phyloP scores from a whole-genome alignment of 2,888 invertebrate species.

The Ormyrus thymus region DNA sequence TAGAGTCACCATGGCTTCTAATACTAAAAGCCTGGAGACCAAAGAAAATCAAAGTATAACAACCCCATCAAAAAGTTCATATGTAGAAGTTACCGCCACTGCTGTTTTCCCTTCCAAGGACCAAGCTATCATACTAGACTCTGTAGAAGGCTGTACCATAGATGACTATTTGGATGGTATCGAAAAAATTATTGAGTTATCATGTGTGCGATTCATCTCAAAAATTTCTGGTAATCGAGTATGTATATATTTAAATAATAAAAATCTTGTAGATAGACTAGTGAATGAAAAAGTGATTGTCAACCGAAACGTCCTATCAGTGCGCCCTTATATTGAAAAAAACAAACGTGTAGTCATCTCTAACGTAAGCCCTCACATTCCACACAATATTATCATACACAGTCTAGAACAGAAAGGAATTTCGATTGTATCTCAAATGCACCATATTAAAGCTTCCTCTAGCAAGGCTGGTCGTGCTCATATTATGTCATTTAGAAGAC shows the following conservation, averaged over 20 bases:
- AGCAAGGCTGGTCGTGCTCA: constrained; percentile 3
- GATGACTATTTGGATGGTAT: constrained; percentile 18
- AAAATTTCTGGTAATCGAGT: constrained; percentile 12
- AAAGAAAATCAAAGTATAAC: too few species aligned
- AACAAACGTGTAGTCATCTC: too few species aligned
- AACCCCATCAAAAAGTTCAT: too few species aligned
- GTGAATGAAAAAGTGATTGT: background rate
- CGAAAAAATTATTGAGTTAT: constrained; percentile 8
- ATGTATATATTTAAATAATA: too few species aligned
- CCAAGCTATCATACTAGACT: constrained; percentile 7
- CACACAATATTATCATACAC: background rate
- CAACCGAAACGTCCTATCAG: background rate
- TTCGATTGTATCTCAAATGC: background rate
- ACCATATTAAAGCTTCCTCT: constrained; percentile 6
- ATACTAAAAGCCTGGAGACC: too few species aligned
- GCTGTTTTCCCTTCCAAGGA: background rate
- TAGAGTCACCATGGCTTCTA: too few species aligned
- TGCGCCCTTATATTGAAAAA: background rate
- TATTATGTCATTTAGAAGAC: constrained; percentile 20
- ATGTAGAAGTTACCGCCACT: background rate
- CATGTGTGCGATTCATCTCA: background rate
- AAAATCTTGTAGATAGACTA: too few species aligned
- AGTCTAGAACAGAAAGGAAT: background rate
- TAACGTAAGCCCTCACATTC: background rate
- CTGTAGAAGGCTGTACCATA: constrained; percentile 2